Conservation (phyloP, 2,113 vertebrate species). For the Oceanites oceanicus region DNA sequence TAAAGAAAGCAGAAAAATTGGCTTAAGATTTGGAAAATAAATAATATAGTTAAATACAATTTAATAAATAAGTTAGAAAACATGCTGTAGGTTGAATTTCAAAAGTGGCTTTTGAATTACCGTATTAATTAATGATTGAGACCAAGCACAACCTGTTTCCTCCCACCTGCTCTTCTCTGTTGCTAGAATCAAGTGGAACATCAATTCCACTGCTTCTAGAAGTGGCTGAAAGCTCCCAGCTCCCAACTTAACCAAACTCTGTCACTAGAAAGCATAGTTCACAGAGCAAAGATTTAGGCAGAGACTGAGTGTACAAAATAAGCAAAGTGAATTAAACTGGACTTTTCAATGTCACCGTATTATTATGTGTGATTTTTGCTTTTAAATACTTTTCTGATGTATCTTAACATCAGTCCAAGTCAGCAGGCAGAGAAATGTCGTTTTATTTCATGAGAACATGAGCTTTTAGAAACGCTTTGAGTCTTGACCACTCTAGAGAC, state of each 20-base stretch:
- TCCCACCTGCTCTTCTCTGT: neutral
- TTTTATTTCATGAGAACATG: neutral
- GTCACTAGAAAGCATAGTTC: neutral
- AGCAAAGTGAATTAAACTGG: neutral
- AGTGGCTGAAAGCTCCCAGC: neutral
- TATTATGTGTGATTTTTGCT: neutral
- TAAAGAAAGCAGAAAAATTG: neutral
- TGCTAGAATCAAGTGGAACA: neutral
- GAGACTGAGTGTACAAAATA: neutral
- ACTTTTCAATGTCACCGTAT: neutral
- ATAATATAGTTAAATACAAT: neutral
- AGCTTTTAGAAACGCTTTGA: neutral
- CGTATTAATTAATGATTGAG: neutral
- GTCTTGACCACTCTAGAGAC: neutral
- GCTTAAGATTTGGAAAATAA: neutral
- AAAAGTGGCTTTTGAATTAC: neutral
- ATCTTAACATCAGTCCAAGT: neutral
- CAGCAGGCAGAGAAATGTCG: neutral
- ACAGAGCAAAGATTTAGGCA: neutral
- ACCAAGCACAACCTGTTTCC: neutral
- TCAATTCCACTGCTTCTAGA: neutral
- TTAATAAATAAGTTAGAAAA: neutral
- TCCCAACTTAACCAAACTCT: neutral
- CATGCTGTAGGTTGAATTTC: neutral
- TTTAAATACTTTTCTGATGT: neutral